Conservation (phyloP, 2,888 invertebrate species). For the Cosmorhoe ocellata region DNA sequence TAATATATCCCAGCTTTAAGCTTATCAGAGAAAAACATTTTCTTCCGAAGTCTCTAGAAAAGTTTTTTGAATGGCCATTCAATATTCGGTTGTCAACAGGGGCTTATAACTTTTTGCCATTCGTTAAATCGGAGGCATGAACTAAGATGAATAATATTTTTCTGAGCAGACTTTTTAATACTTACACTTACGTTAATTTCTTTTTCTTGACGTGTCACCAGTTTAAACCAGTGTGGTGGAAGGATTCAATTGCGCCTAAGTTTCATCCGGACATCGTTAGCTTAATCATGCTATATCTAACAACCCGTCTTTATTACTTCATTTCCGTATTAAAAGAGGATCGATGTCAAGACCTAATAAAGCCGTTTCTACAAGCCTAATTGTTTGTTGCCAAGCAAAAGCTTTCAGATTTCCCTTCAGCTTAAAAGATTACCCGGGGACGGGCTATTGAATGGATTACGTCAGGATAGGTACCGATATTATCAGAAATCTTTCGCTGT, state of each 20-base stretch:
- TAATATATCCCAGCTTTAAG: slow-evolving; percentile 9
- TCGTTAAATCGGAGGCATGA: background rate
- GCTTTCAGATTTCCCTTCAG: slow-evolving; percentile 8
- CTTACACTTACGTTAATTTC: no score
- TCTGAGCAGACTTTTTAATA: no score
- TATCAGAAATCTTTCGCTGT: no score
- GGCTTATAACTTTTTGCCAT: slow-evolving; percentile 7
- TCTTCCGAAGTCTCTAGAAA: slow-evolving; percentile 17
- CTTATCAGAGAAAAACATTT: slow-evolving; percentile 21
- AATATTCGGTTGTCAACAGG: slow-evolving; percentile 18
- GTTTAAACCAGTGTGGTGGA: no score
- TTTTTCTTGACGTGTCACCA: no score
- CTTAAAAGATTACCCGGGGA: slow-evolving; percentile 11
- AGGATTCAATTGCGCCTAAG: no score
- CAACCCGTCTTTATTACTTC: background rate
- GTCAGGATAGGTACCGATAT: background rate
- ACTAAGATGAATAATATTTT: no score
- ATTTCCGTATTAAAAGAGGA: background rate
- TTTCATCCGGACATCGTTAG: no score
- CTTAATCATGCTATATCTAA: no score
- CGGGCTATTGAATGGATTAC: slow-evolving; percentile 7
- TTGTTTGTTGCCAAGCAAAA: slow-evolving; percentile 7
- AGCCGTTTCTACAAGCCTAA: slow-evolving; percentile 10
- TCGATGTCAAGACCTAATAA: slow-evolving; percentile 1
- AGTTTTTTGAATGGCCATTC: slow-evolving; percentile 13